Evolutionary conservation across 2,113 vertebrate genomes (phyloP).

Genomic region (Spheniscus mendiculus): DNA sequence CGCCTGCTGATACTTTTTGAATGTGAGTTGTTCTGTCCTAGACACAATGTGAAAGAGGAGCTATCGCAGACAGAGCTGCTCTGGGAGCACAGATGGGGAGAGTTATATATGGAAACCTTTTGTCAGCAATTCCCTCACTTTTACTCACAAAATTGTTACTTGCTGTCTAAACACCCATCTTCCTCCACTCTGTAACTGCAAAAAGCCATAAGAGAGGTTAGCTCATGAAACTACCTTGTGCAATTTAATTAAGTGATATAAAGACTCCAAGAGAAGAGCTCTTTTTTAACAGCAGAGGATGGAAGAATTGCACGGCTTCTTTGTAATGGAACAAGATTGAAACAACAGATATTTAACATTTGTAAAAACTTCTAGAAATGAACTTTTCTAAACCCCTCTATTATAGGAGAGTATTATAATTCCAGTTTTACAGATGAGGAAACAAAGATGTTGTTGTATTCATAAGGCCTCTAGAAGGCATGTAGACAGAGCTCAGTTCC

Average conservation of each 20-base stretch:
- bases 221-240: neutral
- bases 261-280: neutral
- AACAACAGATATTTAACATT: neutral
- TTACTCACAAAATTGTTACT: neutral
- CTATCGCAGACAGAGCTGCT: neutral
- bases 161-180: neutral
- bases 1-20: neutral
- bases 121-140: neutral
- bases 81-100: accelerated
- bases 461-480: neutral
- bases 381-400: neutral
- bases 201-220: neutral
- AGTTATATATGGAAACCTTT: neutral
- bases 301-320: neutral
- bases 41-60: neutral
- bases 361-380: neutral
- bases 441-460: neutral
- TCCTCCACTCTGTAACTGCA: neutral
- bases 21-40: neutral
- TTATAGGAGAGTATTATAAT: neutral
- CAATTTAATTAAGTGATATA: neutral
- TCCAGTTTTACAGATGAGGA: neutral
- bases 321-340: neutral
- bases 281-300: neutral
- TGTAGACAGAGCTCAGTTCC: neutral